Evolutionary conservation across 64 coral and sea anemone genomes (phyloP).

Genomic region (Pachyseris speciosa): DNA sequence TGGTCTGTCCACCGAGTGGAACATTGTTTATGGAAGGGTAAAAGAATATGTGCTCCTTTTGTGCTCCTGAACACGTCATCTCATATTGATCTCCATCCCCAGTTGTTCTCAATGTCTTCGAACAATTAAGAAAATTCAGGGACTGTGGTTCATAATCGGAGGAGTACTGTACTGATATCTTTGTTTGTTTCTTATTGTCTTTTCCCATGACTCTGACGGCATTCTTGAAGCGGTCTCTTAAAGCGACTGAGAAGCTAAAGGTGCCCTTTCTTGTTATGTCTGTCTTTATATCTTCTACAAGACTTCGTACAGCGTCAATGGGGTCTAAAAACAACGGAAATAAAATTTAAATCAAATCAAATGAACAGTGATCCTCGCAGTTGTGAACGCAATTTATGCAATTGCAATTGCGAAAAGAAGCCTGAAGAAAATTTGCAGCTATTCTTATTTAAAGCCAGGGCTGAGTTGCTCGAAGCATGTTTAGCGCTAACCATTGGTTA

Average conservation of each 20-base stretch:
- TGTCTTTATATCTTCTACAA: conserved; percentile 22
- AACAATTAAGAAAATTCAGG: conserved; percentile 63
- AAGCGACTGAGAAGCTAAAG: conserved; percentile 57
- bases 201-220: background rate
- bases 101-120: background rate
- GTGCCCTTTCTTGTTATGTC: conserved; percentile 54
- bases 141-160: background rate
- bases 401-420: too few relatives aligned
- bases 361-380: too few relatives aligned
- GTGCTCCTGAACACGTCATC: conserved; percentile 41
- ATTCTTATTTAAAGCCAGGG: too few relatives aligned
- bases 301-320: conserved; percentile 66
- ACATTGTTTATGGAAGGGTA: conserved; percentile 80
- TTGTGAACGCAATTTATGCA: too few relatives aligned
- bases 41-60: conserved; percentile 59
- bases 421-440: too few relatives aligned
- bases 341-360: background rate
- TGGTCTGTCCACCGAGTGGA: conserved; percentile 29
- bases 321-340: conserved; percentile 31
- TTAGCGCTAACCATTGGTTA: too few relatives aligned
- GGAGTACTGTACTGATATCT: conserved; percentile 66
- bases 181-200: background rate
- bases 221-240: conserved; percentile 66
- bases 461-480: too few relatives aligned
- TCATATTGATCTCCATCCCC: conserved; percentile 28